Evolutionary conservation across 2,888 invertebrate species (phyloP), one percentile per base, ranked within the genome.

Genomic region (Pollenia amentaria): DNA sequence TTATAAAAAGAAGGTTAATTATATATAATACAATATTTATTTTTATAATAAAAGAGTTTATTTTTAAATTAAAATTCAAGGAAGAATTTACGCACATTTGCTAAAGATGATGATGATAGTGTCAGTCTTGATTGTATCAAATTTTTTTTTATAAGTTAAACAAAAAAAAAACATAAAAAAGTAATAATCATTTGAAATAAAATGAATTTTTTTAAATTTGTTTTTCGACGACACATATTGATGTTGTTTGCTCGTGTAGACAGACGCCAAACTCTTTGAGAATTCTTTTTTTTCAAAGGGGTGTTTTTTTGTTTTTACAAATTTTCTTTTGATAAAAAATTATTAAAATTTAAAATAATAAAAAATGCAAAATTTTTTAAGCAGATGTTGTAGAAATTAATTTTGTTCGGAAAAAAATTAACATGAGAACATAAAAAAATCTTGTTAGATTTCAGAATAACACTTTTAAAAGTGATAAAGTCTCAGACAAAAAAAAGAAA

Each of bases 1-100:
- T 89, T 88, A 88, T 89, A 79, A 82, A 79, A 85, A 79, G 73
- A 83, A 84, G 85, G 80, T 84, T 81, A 78, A 72, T 78, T 80
- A 77, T 81, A 82, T 62, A 12, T 29, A 29, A 29, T 29, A 29
- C 29, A 29, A 29, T 29, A 57, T 57, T 12, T 29, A n/a, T 57
- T 73, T 51, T 21, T 44, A 77, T 29, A 11, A 60, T 46, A 48
- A 53, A 21, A 57, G 21, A 14, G n/a, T 60, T 38, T 44, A 16
- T 44, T 70, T 40, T 64, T 38, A 42, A 38, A 57, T 62, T 62
- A 57, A 70, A 53, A 76, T 14, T 72, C 53, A 46, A 72, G 40
- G 51, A 42, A 64, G 40, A 73, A 65, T 65, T 75, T 46, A 53
- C 67, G 73, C 60, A 69, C 62, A 29, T 46, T 53, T 60, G 44